phyloP scores from a whole-genome alignment of 2,113 vertebrate genomes.

The Stictonetta naevosa region DNA sequence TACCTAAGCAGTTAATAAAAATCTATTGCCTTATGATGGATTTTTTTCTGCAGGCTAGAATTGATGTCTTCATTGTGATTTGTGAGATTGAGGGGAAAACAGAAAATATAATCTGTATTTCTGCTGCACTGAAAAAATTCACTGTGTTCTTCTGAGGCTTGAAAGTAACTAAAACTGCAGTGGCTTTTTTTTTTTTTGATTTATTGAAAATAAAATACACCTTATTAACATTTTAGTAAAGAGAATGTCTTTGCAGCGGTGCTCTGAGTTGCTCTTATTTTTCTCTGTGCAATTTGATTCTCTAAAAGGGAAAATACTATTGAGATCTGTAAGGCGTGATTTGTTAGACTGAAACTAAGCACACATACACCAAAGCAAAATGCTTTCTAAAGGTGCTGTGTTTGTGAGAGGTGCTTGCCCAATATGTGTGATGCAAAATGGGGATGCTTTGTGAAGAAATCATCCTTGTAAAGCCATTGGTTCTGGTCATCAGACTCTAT shows the following conservation, averaged over 20 bases:
- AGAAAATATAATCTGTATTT: constrained; percentile 64
- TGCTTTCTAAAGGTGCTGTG: constrained; percentile 66
- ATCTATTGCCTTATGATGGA: constrained; percentile 73
- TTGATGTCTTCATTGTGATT: constrained; percentile 75
- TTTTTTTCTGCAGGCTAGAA: constrained; percentile 70
- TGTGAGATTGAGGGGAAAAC: constrained; percentile 67
- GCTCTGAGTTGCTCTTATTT: constrained; percentile 49
- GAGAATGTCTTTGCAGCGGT: constrained; percentile 51
- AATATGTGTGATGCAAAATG: constrained; percentile 78
- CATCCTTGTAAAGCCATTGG: constrained; percentile 95
- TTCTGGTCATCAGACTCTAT: constrained; percentile 91
- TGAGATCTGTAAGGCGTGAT: constrained; percentile 56
- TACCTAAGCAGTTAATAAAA: constrained; percentile 77
- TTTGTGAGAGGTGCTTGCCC: constrained; percentile 66
- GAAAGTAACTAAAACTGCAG: constrained; percentile 40
- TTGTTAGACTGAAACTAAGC: constrained; percentile 71
- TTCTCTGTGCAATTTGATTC: constrained; percentile 46
- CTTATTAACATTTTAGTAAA: constrained; percentile 81
- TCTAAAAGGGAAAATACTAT: constrained; percentile 20
- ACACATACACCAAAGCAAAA: constrained; percentile 58
- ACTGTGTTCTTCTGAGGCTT: not conserved
- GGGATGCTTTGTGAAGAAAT: constrained; percentile 85
- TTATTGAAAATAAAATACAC: constrained; percentile 75
- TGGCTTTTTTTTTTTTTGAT: constrained; percentile 50
- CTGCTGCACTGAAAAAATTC: constrained; percentile 9